Base-by-base conservation (phyloP, 92 coral and sea anemone species). In the Zoanthus gigantus region DNA sequence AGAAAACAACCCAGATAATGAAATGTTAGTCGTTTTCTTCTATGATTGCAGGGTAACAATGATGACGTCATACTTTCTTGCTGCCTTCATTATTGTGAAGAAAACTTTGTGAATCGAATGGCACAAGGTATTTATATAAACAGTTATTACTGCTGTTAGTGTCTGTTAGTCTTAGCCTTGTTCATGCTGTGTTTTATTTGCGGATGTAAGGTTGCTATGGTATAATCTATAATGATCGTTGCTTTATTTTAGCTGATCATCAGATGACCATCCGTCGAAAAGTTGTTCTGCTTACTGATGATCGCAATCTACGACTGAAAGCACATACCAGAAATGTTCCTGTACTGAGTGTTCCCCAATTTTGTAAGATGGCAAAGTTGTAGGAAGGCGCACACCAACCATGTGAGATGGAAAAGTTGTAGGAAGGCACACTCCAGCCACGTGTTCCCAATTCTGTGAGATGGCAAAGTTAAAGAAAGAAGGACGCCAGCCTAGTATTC, bases 31-130 rank as follows among this genome's bases (percentile, higher is more conserved):
- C 7, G 31, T 52, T 6, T 46, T 1, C 67, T 9, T 23, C 6
- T 69, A 12, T 76, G 50, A 30, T 58, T 67, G 28, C 79, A 95
- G 95, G 97, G 99, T 42, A 93, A 93, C 87, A 97, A 97, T 68
- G 99, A 97, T 91, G 99, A 97, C 86, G 89, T 97, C 18, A 97
- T 97, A 65, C 92, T 97, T 34, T 93, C 96, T n/a, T 97, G 98
- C 87, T 97, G 98, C 74, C 56, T 92, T 16, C 97, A 97, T 63
- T 97, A 97, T 87, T 97, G 99, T 86, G 98, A 95, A 69, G 99
- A 94, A 74, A 95, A 95, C 85, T 89, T 97, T 75, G 98, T 95
- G 74, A 95, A 97, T 89, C 88, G 96, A 74, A 94, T 95, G 8
- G 99, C 97, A 9, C 91, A 98, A 87, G 98, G 99, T 97, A 37